Conservation (phyloP, 2,113 vertebrate genomes). For the Corydoras sp. region DNA sequence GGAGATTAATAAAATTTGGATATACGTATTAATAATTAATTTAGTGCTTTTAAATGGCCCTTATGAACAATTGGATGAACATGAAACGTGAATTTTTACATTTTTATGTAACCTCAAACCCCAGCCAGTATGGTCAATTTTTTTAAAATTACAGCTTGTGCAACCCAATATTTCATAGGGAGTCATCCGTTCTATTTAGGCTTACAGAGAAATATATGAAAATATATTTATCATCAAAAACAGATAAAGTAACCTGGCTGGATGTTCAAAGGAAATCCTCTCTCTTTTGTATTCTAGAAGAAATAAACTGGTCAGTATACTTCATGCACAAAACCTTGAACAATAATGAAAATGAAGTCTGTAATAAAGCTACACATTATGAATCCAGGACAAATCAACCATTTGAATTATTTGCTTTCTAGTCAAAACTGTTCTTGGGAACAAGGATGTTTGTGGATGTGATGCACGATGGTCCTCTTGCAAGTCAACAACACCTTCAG, state of each 20-base stretch:
- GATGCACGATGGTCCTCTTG: conserved; percentile 29
- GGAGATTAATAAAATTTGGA: too few relatives aligned
- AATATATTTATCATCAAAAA: too few relatives aligned
- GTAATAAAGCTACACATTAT: conserved; percentile 1
- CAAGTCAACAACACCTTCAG: conserved; percentile 15
- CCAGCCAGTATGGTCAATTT: neutral
- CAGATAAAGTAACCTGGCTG: too few relatives aligned
- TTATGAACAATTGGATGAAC: too few relatives aligned
- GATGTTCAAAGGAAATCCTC: neutral
- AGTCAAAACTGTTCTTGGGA: conserved; percentile 10
- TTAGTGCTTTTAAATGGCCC: too few relatives aligned
- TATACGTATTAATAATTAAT: too few relatives aligned
- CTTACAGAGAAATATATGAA: too few relatives aligned
- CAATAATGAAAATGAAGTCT: conserved; percentile 5
- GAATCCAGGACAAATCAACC: neutral
- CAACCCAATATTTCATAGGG: neutral
- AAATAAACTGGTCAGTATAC: neutral
- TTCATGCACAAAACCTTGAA: neutral
- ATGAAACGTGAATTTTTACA: too few relatives aligned
- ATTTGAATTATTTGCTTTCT: conserved; percentile 4
- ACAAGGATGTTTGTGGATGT: conserved; percentile 13
- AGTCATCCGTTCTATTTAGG: too few relatives aligned
- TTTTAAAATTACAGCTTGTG: neutral
- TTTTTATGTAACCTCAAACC: too few relatives aligned
- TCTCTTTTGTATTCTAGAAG: neutral